Conservation (phyloP, 2,113 vertebrate genomes). For the Thalassarche chlororhynchos region DNA sequence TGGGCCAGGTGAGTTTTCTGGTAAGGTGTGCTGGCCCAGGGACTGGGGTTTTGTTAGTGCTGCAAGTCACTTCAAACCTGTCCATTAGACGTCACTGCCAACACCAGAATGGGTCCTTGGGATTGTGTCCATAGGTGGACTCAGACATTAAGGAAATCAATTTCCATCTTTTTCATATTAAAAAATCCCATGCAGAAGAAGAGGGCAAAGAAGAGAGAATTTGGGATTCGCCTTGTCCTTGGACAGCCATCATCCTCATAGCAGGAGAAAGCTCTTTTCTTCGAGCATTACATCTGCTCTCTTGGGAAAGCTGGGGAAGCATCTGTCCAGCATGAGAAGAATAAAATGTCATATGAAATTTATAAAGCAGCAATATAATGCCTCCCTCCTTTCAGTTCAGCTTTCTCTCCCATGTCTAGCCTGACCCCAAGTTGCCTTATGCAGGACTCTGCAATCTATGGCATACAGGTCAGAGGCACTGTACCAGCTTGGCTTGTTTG, state of each 20-base stretch:
- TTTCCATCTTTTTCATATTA: not conserved
- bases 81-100: not conserved
- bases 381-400: not conserved
- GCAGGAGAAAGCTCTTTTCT: not conserved
- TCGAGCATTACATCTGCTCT: not conserved
- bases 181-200: not conserved
- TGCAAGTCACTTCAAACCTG: not conserved
- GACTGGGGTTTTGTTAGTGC: not conserved
- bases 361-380: not conserved
- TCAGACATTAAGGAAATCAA: not conserved
- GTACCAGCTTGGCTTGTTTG: not conserved
- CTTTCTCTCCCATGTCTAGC: not conserved
- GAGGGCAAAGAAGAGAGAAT: not conserved
- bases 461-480: not conserved
- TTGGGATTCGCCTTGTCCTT: not conserved
- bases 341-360: not conserved
- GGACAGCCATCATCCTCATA: not conserved
- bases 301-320: not conserved
- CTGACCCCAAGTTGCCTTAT: not conserved
- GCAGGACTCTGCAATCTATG: not conserved
- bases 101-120: not conserved
- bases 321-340: not conserved
- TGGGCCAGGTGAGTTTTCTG: not conserved
- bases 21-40: not conserved
- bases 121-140: not conserved